Percentiles rank a stretch among this genome's conserved stretches.
These are phyloP conservation scores for Daboia siamensis DNA, from an alignment of 2,113 vertebrate genomes.

Conservation along the genomic window DNA sequence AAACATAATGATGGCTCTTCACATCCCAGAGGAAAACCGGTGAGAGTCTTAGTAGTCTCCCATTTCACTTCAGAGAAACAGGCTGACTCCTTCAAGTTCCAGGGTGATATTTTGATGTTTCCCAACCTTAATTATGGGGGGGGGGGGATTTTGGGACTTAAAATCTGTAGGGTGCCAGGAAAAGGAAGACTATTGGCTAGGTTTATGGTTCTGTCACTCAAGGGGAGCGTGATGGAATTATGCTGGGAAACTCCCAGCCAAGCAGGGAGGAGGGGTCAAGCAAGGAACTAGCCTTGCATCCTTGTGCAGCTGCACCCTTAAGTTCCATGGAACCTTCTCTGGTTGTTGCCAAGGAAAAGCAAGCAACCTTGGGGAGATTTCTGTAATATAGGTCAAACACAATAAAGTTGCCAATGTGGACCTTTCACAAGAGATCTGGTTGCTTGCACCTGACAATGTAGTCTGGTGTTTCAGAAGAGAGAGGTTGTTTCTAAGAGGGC, in stretches of 20 bases:
- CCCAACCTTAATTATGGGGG: not conserved
- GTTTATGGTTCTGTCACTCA: not conserved
- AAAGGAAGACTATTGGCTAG: not conserved
- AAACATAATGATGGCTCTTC: constrained; percentile 92
- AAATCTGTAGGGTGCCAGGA: not conserved
- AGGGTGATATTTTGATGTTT: not conserved
- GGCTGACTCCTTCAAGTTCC: not conserved
- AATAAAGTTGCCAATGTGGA: too few species aligned
- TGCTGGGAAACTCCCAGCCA: not conserved
- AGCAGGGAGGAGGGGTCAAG: not conserved
- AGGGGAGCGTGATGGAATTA: not conserved
- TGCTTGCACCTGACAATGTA: too few species aligned
- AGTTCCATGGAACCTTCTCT: too few species aligned
- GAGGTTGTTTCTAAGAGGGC: too few species aligned
- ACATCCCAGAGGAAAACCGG: constrained; percentile 96
- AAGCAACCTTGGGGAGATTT: too few species aligned
- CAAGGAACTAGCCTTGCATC: not conserved
- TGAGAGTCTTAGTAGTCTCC: constrained; percentile 41
- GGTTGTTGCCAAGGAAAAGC: too few species aligned
- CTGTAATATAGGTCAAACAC: too few species aligned
- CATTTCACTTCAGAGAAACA: not conserved
- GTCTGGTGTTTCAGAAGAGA: too few species aligned
- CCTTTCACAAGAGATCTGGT: too few species aligned
- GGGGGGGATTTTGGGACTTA: not conserved
- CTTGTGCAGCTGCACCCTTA: not conserved